These are phyloP conservation scores for Pipistrellus kuhlii DNA, from an alignment of 2,797 vertebrate species.

Conservation along the genomic window DNA sequence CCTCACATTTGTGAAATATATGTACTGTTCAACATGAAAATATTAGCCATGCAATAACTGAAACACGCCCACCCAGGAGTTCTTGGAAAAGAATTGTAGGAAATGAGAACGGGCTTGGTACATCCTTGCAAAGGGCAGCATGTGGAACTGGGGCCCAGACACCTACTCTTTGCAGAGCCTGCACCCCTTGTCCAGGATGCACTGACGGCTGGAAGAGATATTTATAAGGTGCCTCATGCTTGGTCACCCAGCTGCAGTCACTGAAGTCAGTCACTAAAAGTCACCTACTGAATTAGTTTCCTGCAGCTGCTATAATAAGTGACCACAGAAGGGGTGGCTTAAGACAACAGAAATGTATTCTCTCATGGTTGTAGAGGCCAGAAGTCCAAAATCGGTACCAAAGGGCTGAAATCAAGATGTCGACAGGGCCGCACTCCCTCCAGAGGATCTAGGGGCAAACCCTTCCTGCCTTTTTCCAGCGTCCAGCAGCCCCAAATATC, in stretches of 20 bases:
- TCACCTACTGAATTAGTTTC: background rate
- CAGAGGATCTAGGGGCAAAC: too few species aligned
- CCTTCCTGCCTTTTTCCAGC: background rate
- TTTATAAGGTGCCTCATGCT: background rate
- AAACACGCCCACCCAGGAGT: rapidly evolving
- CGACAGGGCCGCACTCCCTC: background rate
- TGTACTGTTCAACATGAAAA: rapidly evolving
- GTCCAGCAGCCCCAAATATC: background rate
- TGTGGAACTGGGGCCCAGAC: rapidly evolving
- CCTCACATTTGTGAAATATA: background rate
- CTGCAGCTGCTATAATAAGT: background rate
- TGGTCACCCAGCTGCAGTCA: background rate
- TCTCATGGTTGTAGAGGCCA: background rate
- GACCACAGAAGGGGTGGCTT: background rate
- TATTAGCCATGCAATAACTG: rapidly evolving
- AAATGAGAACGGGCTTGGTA: rapidly evolving
- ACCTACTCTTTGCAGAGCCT: background rate
- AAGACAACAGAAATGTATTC: background rate
- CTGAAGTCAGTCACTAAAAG: background rate
- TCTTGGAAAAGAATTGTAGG: background rate
- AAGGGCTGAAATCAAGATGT: background rate
- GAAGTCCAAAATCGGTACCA: background rate
- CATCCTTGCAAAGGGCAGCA: background rate
- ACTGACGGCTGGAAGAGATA: too few species aligned
- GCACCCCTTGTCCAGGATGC: rapidly evolving